Evolutionary conservation across 2,797 vertebrate genomes (phyloP), one percentile per base, ranked within the genome.

Genomic region (Neostethus bicornis): DNA sequence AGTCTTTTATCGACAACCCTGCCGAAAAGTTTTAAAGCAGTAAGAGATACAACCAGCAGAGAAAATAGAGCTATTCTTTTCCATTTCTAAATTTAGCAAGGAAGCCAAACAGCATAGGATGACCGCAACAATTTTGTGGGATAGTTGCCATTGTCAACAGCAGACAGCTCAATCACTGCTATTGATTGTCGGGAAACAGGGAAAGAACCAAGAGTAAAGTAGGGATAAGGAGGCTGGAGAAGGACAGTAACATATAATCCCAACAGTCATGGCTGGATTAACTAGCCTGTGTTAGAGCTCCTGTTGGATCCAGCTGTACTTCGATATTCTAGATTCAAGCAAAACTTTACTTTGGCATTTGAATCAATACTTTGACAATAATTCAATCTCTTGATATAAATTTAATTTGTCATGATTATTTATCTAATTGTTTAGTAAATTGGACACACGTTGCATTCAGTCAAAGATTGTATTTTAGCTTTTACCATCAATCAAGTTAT

Each of bases 101-200:
- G 14, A 63, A 68, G 43, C 48, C 65, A 54, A 75, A 61, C 55
- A 51, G 45, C 49, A 39, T 21, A 68, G 54, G 28, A 59, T 55
- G 66, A 61, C 48, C 59, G 51, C 56, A 68, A 37, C 54, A 61
- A 48, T 73, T 66, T 51, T 73, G 60, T 61, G 43, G 44, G 70
- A 61, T 76, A 69, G 77, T 81, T 66, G 47, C 52, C 46, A 53
- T 64, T 66, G 79, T 80, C 75, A 72, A 63, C 51, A 77, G 53
- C 68, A 73, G 60, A 61, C 73, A 51, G 65, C 58, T 76, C 48
- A 73, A 74, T 79, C 73, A 75, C 71, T 81, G 70, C 60, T 75
- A 85, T 77, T 52, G 76, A 85, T 71, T 66, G 54, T 61, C 41
- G 56, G 39, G 43, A 68, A 75, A 65, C 39, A 41, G 49, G 38